phyloP scores from a whole-genome alignment of 2,888 invertebrate species.

The Tenodera sinensis region DNA sequence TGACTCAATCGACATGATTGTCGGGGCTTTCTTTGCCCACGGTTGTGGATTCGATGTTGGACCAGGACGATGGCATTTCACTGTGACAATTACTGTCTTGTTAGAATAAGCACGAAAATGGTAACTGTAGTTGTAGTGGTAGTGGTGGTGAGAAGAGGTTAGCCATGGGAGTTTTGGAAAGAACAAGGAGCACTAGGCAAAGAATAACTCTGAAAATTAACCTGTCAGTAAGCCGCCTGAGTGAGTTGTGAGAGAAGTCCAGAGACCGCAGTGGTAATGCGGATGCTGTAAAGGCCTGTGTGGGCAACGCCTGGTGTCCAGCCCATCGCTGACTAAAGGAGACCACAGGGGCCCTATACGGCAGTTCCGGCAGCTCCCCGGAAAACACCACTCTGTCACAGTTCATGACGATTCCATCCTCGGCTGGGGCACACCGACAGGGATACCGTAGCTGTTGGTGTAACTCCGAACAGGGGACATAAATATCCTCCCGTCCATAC shows the following conservation, averaged over 20 bases:
- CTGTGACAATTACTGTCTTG: too few species aligned
- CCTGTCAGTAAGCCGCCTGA: constrained; percentile 70
- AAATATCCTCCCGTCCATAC: neutral
- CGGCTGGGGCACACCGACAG: constrained; percentile 58
- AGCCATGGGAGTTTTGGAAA: too few species aligned
- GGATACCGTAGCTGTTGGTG: constrained; percentile 73
- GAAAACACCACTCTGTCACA: constrained; percentile 81
- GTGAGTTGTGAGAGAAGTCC: constrained; percentile 79
- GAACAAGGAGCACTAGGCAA: neutral
- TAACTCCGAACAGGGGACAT: constrained; percentile 66
- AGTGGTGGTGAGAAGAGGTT: neutral
- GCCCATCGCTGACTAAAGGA: constrained; percentile 75
- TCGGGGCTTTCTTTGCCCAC: too few species aligned
- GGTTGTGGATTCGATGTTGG: too few species aligned
- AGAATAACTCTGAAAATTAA: neutral
- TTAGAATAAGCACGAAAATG: too few species aligned
- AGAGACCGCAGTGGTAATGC: constrained; percentile 70
- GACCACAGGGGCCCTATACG: constrained; percentile 75
- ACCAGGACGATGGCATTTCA: too few species aligned
- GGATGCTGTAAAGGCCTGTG: constrained; percentile 65
- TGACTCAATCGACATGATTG: too few species aligned
- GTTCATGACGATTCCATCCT: constrained; percentile 66
- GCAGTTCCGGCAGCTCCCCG: constrained; percentile 70
- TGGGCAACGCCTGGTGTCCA: constrained; percentile 77
- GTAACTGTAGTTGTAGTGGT: neutral